phyloP scores from a whole-genome alignment of 2,113 vertebrate genomes.

The Herpetotheres cachinnans region DNA sequence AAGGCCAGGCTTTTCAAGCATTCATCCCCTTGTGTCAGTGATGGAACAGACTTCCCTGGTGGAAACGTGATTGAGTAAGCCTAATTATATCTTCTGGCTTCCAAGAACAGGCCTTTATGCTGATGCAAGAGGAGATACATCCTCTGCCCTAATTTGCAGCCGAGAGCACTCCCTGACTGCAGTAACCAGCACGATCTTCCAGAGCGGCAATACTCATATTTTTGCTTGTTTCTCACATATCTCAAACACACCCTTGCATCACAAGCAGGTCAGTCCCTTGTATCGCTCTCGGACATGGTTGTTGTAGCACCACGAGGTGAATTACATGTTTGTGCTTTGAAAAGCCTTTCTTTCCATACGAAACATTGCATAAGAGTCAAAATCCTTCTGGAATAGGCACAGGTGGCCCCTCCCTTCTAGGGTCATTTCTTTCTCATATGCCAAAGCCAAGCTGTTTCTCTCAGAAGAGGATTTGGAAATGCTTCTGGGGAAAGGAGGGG shows the following conservation, averaged over 20 bases:
- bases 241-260: background rate
- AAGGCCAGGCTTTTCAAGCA: slow-evolving; percentile 19
- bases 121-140: background rate
- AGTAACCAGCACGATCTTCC: fast-evolving
- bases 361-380: background rate
- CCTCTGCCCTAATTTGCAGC: background rate
- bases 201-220: background rate
- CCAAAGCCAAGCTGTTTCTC: slow-evolving; percentile 5
- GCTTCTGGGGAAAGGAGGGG: background rate
- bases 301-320: background rate
- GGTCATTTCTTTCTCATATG: slow-evolving; percentile 1
- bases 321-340: background rate
- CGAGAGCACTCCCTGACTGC: background rate
- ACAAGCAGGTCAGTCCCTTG: background rate
- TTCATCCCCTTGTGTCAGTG: background rate
- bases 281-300: fast-evolving
- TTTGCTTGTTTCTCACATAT: background rate
- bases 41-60: background rate
- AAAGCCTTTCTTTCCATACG: background rate
- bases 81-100: slow-evolving; percentile 30
- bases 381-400: background rate
- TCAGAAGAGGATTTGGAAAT: slow-evolving; percentile 15
- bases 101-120: background rate
- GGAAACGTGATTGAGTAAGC: background rate
- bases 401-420: background rate